A percentile compares a stretch with the other conserved stretches of the same genome.
phyloP scores from a whole-genome alignment of 2,113 vertebrate genomes.

The Ranitomeya imitator region DNA sequence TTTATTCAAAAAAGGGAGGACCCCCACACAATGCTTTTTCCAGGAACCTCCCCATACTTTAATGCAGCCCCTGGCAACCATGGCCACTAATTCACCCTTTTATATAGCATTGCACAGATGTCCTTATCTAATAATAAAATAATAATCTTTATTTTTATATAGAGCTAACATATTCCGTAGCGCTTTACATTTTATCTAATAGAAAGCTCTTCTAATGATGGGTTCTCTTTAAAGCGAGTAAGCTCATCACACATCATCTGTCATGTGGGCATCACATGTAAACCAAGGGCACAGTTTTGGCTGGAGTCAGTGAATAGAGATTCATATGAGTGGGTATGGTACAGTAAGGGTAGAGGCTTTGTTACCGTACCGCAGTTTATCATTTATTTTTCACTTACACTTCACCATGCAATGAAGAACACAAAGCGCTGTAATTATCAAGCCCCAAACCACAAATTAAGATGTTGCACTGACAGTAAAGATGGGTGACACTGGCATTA shows the following conservation, averaged over 20 bases:
- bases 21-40: background rate
- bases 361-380: background rate
- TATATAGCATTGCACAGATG: background rate
- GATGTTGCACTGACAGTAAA: background rate
- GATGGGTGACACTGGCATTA: too few species aligned
- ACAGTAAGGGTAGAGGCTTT: background rate
- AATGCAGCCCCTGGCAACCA: background rate
- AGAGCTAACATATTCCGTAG: too few species aligned
- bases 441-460: conserved; percentile 9
- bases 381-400: background rate
- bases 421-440: background rate
- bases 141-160: too few species aligned
- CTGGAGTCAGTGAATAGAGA: background rate
- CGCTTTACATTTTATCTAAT: too few species aligned
- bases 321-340: background rate
- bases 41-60: background rate
- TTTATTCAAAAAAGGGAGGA: too few species aligned
- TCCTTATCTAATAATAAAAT: too few species aligned
- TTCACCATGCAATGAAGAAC: background rate
- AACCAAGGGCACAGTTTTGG: background rate
- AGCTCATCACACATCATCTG: background rate
- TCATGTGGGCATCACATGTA: background rate
- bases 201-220: background rate
- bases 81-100: background rate
- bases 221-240: background rate